phyloP scores from a whole-genome alignment of 2,888 invertebrate species.

The Pachycephus smyrnensis region DNA sequence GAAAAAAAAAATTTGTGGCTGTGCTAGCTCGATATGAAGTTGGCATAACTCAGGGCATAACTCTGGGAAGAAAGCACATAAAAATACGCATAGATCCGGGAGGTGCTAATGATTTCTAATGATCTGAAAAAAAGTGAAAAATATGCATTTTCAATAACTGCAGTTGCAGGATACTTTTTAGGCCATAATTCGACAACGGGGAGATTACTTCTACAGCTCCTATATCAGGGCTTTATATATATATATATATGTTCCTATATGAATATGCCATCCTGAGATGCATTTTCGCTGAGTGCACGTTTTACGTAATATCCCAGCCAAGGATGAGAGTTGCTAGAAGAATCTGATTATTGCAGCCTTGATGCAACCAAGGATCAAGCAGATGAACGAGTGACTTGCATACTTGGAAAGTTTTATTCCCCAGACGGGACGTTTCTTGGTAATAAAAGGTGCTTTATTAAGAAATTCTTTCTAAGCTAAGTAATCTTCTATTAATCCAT shows the following conservation, averaged over 20 bases:
- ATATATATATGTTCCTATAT: neutral
- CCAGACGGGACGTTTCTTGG: slow-evolving; percentile 14
- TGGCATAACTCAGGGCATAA: too few species aligned
- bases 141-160: neutral
- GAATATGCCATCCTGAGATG: neutral
- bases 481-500: neutral
- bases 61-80: too few species aligned
- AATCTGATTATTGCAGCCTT: slow-evolving; percentile 60
- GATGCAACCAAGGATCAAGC: slow-evolving; percentile 16
- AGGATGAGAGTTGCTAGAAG: slow-evolving; percentile 43
- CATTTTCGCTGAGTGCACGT: neutral
- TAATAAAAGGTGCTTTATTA: slow-evolving; percentile 23
- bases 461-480: slow-evolving; percentile 14
- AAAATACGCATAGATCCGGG: neutral
- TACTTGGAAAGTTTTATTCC: slow-evolving; percentile 49
- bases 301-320: slow-evolving; percentile 21
- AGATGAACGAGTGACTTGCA: slow-evolving; percentile 31
- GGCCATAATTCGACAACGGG: neutral
- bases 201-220: neutral
- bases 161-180: neutral
- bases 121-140: too few species aligned
- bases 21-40: too few species aligned
- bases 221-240: neutral
- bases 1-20: too few species aligned
- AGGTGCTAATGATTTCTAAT: too few species aligned